phyloP scores from a whole-genome alignment of 2,888 invertebrate genomes.

The Augiades crinisus region DNA sequence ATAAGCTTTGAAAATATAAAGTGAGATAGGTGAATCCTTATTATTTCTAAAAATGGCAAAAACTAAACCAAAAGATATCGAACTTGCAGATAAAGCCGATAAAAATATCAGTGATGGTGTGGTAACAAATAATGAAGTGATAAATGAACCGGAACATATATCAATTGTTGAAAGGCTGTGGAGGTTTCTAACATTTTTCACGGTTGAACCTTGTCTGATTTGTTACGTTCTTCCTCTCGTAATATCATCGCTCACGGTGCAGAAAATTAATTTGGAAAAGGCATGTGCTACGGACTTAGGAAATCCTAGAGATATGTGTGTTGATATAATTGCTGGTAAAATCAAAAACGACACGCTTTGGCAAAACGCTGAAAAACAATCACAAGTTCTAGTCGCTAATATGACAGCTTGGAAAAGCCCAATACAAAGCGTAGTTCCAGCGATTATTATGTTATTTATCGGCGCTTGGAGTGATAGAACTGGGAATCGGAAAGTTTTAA shows the following conservation, averaged over 20 bases:
- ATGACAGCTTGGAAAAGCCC: constrained; percentile 80
- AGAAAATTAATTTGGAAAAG: constrained; percentile 79
- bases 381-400: constrained; percentile 69
- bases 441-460: constrained; percentile 78
- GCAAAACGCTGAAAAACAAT: constrained; percentile 51
- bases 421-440: constrained; percentile 78
- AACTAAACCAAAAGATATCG: background rate
- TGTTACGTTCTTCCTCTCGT: constrained; percentile 83
- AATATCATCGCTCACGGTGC: constrained; percentile 80
- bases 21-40: too few relatives aligned
- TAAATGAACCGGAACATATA: constrained; percentile 31
- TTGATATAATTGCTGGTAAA: constrained; percentile 55
- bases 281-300: constrained; percentile 77
- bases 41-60: too few relatives aligned
- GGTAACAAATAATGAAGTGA: constrained; percentile 27
- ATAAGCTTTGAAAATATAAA: constrained; percentile 10
- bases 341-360: constrained; percentile 47
- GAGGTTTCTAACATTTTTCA: constrained; percentile 59
- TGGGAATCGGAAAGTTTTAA: constrained; percentile 79
- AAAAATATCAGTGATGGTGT: background rate
- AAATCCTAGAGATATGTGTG: constrained; percentile 72
- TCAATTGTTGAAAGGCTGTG: constrained; percentile 36
- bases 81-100: background rate
- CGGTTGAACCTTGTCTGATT: constrained; percentile 84
- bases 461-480: constrained; percentile 84